These are phyloP conservation scores for Phrynocephalus vlangalii DNA, from an alignment of 2,797 vertebrate genomes.

Conservation along the genomic window DNA sequence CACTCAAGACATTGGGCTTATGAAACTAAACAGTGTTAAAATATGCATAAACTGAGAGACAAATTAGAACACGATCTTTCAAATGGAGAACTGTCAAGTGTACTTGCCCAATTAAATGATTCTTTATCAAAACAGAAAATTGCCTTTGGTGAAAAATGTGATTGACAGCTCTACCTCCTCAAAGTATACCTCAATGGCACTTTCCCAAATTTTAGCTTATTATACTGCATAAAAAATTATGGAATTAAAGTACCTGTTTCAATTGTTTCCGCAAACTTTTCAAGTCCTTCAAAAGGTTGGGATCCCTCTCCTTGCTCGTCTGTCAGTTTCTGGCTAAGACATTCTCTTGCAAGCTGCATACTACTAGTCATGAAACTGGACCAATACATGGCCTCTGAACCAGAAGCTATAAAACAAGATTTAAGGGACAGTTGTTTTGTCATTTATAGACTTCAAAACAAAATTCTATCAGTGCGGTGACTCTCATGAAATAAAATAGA, in stretches of 20 bases:
- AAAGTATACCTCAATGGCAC: too few relatives aligned
- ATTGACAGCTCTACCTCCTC: too few relatives aligned
- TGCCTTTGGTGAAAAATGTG: too few relatives aligned
- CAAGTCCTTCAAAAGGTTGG: slow-evolving; percentile 96
- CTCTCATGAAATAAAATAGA: background rate
- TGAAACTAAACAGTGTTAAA: too few relatives aligned
- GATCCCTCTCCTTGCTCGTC: slow-evolving; percentile 96
- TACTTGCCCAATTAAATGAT: too few relatives aligned
- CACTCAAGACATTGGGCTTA: too few relatives aligned
- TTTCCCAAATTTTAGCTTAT: background rate
- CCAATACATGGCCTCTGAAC: slow-evolving; percentile 96
- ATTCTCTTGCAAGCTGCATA: slow-evolving; percentile 98
- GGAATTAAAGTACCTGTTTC: slow-evolving; percentile 87
- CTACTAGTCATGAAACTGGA: slow-evolving; percentile 99
- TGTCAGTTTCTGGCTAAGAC: slow-evolving; percentile 94
- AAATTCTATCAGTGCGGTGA: background rate
- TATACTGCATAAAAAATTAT: background rate
- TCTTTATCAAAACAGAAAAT: too few relatives aligned
- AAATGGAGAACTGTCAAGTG: too few relatives aligned
- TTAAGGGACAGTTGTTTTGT: slow-evolving; percentile 21
- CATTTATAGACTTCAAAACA: slow-evolving; percentile 8
- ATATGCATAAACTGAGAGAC: too few relatives aligned
- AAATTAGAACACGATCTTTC: too few relatives aligned
- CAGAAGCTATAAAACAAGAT: slow-evolving; percentile 83
- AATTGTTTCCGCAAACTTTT: slow-evolving; percentile 99